Evolutionary conservation across 2,113 vertebrate species (phyloP).

Genomic region (Rhinogobius similis): DNA sequence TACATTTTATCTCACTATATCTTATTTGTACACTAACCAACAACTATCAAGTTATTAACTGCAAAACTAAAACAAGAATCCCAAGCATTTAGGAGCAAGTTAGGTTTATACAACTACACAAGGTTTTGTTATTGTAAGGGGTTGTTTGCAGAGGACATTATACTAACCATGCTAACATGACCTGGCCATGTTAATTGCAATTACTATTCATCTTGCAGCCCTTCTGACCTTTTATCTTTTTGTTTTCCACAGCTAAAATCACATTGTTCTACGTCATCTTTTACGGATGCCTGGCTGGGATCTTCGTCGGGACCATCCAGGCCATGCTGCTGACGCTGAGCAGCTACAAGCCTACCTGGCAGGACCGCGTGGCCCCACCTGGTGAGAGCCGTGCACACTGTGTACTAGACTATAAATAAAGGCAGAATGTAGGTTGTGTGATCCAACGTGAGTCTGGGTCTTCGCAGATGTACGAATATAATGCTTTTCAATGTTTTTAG

Average conservation of each 20-base stretch:
- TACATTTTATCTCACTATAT: too few relatives aligned
- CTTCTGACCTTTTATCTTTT: not conserved
- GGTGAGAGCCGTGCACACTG: constrained; percentile 76
- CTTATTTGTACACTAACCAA: not conserved
- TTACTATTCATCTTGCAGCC: not conserved
- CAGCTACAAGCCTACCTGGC: constrained; percentile 92
- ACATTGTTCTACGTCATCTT: constrained; percentile 91
- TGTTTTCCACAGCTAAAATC: constrained; percentile 86
- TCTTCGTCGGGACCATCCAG: constrained; percentile 98
- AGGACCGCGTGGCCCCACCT: constrained; percentile 94
- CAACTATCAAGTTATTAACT: not conserved
- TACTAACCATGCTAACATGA: not conserved
- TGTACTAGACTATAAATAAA: not conserved
- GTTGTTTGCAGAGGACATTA: not conserved
- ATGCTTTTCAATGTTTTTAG: not conserved
- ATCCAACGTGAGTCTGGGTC: not conserved
- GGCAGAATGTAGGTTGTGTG: not conserved
- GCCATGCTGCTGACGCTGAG: constrained; percentile 92
- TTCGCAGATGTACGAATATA: not conserved
- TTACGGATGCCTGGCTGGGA: constrained; percentile 93
- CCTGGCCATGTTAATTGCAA: not conserved
- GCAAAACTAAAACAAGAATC: too few relatives aligned
- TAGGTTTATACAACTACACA: not conserved
- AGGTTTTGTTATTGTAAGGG: too few relatives aligned
- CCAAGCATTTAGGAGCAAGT: too few relatives aligned